Evolutionary conservation across 2,888 invertebrate species (phyloP).

Genomic region (Himalopsyche anomala): DNA sequence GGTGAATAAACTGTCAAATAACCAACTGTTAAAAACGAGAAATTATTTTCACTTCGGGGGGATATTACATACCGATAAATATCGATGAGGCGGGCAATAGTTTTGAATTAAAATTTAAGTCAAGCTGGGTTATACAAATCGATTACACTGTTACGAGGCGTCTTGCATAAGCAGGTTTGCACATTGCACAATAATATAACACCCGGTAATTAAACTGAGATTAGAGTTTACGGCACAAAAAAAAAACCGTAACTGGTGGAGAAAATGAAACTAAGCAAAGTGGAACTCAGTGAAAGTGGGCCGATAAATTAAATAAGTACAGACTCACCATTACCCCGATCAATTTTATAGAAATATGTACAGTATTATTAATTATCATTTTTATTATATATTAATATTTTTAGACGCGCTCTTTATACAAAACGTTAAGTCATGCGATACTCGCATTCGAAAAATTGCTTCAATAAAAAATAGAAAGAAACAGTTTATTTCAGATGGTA

Average conservation of each 20-base stretch:
- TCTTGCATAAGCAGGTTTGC: conserved; percentile 1
- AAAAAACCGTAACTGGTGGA: neutral
- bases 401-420: neutral
- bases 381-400: neutral
- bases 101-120: neutral
- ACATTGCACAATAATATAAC: neutral
- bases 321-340: neutral
- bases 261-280: conserved; percentile 27
- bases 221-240: neutral
- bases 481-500: no score
- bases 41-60: conserved; percentile 7
- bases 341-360: neutral
- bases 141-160: neutral
- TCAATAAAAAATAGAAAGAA: no score
- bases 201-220: conserved; percentile 2
- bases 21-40: neutral
- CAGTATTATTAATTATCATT: neutral
- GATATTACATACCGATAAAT: conserved; percentile 16
- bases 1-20: neutral
- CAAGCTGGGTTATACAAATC: neutral
- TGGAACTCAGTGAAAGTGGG: conserved; percentile 42
- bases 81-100: neutral
- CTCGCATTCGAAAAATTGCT: neutral
- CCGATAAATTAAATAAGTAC: neutral
- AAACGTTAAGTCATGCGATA: neutral